Evolutionary conservation across 2,113 vertebrate genomes (phyloP).

Genomic region (Bubo blakistoni): DNA sequence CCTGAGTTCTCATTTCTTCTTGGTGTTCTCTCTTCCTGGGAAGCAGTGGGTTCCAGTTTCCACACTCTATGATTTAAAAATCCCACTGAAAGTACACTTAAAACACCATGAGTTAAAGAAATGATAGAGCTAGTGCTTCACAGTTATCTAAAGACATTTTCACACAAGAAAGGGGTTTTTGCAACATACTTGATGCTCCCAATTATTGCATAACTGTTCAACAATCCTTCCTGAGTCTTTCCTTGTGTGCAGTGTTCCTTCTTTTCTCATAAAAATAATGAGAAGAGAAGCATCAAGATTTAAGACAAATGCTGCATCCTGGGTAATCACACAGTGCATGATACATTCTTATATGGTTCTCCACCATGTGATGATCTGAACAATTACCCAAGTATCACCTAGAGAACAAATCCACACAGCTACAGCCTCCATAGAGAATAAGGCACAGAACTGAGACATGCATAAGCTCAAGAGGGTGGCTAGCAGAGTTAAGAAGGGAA

Average conservation of each 20-base stretch:
- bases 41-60: not conserved
- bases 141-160: not conserved
- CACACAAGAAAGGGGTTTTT: not conserved
- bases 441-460: not conserved
- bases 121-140: not conserved
- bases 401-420: not conserved
- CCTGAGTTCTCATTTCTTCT: not conserved
- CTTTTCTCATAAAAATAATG: not conserved
- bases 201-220: not conserved
- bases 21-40: not conserved
- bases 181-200: not conserved
- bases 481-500: not conserved
- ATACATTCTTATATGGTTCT: not conserved
- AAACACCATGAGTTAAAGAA: not conserved
- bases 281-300: not conserved
- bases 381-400: not conserved
- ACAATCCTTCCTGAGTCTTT: not conserved
- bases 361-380: not conserved
- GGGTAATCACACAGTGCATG: accelerated
- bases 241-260: not conserved
- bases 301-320: not conserved
- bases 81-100: not conserved
- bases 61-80: not conserved
- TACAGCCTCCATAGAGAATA: not conserved
- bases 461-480: not conserved